Conservation (phyloP, 2,888 invertebrate species). For the Ophioninae sp. region DNA sequence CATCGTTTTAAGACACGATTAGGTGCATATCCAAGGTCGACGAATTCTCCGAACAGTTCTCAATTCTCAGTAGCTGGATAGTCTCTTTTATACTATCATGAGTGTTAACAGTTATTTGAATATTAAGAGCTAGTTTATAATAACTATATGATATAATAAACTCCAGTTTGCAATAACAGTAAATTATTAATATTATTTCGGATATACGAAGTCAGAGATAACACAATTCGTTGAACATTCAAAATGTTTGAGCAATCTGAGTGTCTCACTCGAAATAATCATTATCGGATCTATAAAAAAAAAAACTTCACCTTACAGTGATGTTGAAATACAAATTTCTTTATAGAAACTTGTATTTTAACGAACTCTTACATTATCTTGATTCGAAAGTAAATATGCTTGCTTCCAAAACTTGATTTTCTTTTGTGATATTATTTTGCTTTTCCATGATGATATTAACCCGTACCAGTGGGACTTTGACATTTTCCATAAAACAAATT, state of each 20-base stretch:
- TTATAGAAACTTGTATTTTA: too few species aligned
- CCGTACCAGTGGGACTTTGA: too few species aligned
- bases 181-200: not conserved
- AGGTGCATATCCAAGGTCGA: constrained; percentile 60
- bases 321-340: too few species aligned
- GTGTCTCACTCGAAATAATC: not conserved
- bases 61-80: constrained; percentile 33
- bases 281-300: not conserved
- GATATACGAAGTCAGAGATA: not conserved
- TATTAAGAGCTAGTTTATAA: not conserved
- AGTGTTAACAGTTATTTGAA: not conserved
- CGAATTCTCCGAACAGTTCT: not conserved
- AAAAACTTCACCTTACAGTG: not conserved
- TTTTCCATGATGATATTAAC: too few species aligned
- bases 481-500: too few species aligned
- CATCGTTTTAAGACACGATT: constrained; percentile 51
- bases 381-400: too few species aligned
- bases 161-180: not conserved
- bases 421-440: too few species aligned
- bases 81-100: constrained; percentile 6
- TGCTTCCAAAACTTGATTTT: too few species aligned
- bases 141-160: too few species aligned
- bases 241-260: not conserved
- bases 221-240: not conserved
- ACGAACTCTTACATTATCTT: not conserved